Base-by-base conservation (phyloP, 37 sponge, comb jelly and placozoan genomes). In the Axinella damicornis region DNA sequence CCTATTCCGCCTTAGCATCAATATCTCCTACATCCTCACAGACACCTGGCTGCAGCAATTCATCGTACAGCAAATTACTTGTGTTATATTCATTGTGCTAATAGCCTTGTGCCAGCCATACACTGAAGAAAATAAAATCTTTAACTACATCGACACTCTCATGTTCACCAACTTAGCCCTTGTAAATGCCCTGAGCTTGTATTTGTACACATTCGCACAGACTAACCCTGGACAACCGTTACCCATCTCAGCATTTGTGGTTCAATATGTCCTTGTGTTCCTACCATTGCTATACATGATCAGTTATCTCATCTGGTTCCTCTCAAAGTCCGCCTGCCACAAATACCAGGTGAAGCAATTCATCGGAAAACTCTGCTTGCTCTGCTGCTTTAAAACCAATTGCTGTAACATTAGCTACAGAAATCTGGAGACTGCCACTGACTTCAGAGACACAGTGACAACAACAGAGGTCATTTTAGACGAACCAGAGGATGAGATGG, bases 81-180 rank as follows among this genome's bases (percentile, higher is more conserved):
- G 53, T 28, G 53, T 36, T 16, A 2, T 83, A 38, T 31, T 74
- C 34, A 39, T 74, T 2, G 12, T 72, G 15, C 30, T 83, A 2
- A 6, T 85, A 5, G 57, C 84, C 28, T 22, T 83, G 6, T 65
- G 30, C 32, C 79, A 83, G 27, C 91, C 91, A n/a, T 90, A 90
- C 71, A 31, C 17, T 13, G 64, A 28, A 36, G 16, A 60, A 46
- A n/a, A n/a, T n/a, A n/a, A n/a, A n/a, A n/a, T 54, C 22, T 15
- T 85, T 30, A 90, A 90, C 53, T 28, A 39, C 25, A 55, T 90
- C 28, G 91, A 90, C 37, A 67, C 64, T 0, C 54, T 83, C 17
- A 90, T 90, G 19, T 85, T 84, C 71, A 57, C 71, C 34, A 79
- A 83, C 67, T 57, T 90, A 34, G 76, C 79, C 55, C 2, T 81